Evolutionary conservation across 2,888 invertebrate genomes (phyloP).

Genomic region (Listrodromus nycthemerus): DNA sequence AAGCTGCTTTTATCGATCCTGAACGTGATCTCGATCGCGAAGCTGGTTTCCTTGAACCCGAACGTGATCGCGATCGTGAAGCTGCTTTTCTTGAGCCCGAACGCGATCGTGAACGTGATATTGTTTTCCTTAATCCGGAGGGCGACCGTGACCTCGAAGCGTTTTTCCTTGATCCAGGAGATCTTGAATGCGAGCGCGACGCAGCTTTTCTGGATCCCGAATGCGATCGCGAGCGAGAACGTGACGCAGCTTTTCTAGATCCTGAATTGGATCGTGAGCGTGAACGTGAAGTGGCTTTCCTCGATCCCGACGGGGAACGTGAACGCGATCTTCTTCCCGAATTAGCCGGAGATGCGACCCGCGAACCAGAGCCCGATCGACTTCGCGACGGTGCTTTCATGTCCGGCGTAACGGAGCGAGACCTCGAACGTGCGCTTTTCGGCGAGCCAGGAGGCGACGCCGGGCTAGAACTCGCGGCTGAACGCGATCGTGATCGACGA

Average conservation of each 20-base stretch:
- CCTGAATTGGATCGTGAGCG: conserved; percentile 45
- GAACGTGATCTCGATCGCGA: conserved; percentile 65
- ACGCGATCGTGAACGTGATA: conserved; percentile 64
- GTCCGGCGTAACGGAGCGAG: conserved; percentile 65
- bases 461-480: conserved; percentile 37
- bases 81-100: conserved; percentile 66
- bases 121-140: conserved; percentile 72
- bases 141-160: conserved; percentile 76
- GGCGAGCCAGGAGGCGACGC: conserved; percentile 33
- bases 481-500: conserved; percentile 43
- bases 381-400: conserved; percentile 76
- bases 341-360: conserved; percentile 78
- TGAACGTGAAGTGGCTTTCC: conserved; percentile 74
- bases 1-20: conserved; percentile 65
- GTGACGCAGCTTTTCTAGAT: conserved; percentile 58
- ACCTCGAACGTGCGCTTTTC: conserved; percentile 70
- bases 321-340: conserved; percentile 71
- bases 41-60: conserved; percentile 67
- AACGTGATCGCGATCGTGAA: conserved; percentile 64
- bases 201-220: conserved; percentile 73
- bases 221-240: conserved; percentile 65
- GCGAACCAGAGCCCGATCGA: conserved; percentile 75
- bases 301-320: conserved; percentile 65
- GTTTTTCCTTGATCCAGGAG: conserved; percentile 68
- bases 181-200: conserved; percentile 67